Evolutionary conservation across 2,888 invertebrate genomes (phyloP), one percentile per base, ranked within the genome.

Genomic region (Sceliomorpha sp.): DNA sequence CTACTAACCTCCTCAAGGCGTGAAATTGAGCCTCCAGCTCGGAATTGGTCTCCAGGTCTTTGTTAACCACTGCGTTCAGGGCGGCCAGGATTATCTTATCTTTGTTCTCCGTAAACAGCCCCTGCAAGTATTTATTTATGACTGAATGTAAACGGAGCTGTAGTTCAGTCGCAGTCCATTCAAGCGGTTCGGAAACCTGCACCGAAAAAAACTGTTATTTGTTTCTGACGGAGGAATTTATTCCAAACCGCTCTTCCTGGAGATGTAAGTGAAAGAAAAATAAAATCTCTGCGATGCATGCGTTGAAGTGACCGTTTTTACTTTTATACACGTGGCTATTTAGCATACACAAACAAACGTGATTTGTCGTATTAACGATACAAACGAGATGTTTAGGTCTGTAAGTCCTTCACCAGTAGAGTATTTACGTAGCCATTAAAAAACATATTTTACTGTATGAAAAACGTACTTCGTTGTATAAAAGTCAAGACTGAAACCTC

Each of bases 101-200:
- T 87, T 99, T 99, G 89, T 98, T 99, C 89, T 99, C 97, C 5
- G 98, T 95, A 91, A 98, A 99, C 72, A 99, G 91, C 69, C 98
- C 96, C 98, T 98, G 90, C 26, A 90, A 90, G 86, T 81, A 82
- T 77, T 79, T 63, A 78, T 79, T 77, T 76, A 77, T 78, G 73
- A 82, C 73, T 72, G 70, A 74, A 79, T 82, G 78, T 62, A 79
- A 73, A 67, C 68, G 79, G 39, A 86, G 81, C 73, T 86, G 83
- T 75, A 81, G 69, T 59, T 80, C 77, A 55, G 82, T 78, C 72
- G 84, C 84, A 82, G 84, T 86, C 86, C 86, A 86, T 75, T 84
- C 81, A 81, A 85, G 79, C 81, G 83, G 78, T 84, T 77, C 76
- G 76, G 74, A 73, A 70, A 72, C 86, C 86, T 86, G 75, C 69